Evolutionary conservation across 2,113 vertebrate genomes (phyloP).

Genomic region (Arvicanthis niloticus): DNA sequence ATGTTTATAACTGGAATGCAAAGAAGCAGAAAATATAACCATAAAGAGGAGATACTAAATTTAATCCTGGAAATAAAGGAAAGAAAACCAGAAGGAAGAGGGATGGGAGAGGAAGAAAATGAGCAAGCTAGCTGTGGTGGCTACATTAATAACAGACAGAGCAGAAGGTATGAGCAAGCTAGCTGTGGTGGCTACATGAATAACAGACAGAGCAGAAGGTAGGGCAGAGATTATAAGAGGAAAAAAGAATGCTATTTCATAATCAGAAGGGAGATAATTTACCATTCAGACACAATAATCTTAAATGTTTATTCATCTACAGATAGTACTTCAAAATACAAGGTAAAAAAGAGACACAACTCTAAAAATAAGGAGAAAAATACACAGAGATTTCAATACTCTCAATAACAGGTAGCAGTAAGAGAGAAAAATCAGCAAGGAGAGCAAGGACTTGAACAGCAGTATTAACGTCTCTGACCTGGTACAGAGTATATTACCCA

Average conservation of each 20-base stretch:
- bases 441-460: not conserved
- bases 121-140: not conserved
- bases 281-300: not conserved
- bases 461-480: not conserved
- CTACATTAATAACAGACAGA: not conserved
- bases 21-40: slow-evolving; percentile 19
- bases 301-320: not conserved
- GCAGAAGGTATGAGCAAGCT: not conserved
- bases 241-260: not conserved
- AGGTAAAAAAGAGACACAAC: not conserved
- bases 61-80: not conserved
- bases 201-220: not conserved
- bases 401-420: not conserved
- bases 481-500: not conserved
- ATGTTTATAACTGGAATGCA: not conserved
- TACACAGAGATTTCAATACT: not conserved
- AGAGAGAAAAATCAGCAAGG: not conserved
- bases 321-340: not conserved
- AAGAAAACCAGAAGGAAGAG: not conserved
- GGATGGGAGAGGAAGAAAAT: too few relatives aligned
- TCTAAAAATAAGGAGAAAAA: slow-evolving; percentile 6
- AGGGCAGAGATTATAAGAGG: not conserved
- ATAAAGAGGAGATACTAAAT: not conserved
- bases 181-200: not conserved
- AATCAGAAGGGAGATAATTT: not conserved